Evolutionary conservation across 1,140 invertebrate species (phyloP).

Genomic region (Psilanteris sp.): DNA sequence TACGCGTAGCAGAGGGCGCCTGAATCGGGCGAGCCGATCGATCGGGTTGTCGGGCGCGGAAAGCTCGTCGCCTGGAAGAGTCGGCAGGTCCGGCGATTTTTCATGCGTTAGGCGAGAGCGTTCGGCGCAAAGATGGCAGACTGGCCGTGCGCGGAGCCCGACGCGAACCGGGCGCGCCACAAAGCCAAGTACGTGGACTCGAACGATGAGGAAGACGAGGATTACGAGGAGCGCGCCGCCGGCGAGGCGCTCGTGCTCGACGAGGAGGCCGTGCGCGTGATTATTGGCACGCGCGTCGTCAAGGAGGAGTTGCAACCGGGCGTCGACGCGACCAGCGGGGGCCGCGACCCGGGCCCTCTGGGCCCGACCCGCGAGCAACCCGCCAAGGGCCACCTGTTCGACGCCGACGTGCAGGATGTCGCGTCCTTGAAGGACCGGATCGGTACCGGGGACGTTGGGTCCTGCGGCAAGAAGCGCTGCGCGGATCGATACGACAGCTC

Average conservation of each 20-base stretch:
- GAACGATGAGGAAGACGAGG: constrained; percentile 55
- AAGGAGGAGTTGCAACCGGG: constrained; percentile 8
- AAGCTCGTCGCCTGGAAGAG: constrained; percentile 22
- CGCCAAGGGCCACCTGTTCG: constrained; percentile 4
- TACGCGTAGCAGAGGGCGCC: neutral
- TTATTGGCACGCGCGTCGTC: constrained; percentile 34
- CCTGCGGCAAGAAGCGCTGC: constrained; percentile 89
- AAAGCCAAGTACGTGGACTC: constrained; percentile 46
- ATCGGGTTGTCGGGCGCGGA: constrained; percentile 8
- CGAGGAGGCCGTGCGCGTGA: constrained; percentile 35
- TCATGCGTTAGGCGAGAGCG: constrained; percentile 2
- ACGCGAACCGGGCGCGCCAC: constrained; percentile 43
- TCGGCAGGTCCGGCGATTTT: neutral
- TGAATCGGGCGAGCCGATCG: neutral
- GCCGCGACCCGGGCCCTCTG: neutral
- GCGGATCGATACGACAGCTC: constrained; percentile 93
- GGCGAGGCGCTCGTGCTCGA: constrained; percentile 38
- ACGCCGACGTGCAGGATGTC: constrained; percentile 42
- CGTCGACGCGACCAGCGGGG: neutral
- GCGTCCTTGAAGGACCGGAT: constrained; percentile 71
- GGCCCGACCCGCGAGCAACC: no score
- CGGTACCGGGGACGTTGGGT: constrained; percentile 70
- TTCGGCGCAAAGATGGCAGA: constrained; percentile 41
- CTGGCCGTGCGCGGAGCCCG: constrained; percentile 44
- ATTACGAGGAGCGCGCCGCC: constrained; percentile 34